Evolutionary conservation across 2,888 invertebrate species (phyloP).

Genomic region (Chymomyza amoena): DNA sequence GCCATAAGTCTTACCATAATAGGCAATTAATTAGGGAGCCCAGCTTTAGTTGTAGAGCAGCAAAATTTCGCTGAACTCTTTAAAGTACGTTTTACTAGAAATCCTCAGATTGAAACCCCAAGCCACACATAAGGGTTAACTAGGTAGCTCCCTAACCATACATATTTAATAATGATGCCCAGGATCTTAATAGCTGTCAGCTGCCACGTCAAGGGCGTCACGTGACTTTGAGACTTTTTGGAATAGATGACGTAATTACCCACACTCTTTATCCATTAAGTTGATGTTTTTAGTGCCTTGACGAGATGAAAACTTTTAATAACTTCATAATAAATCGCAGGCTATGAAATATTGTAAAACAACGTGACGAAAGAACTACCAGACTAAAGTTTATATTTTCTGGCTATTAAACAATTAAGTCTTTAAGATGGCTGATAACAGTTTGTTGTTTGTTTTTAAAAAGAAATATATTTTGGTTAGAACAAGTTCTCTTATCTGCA

Average conservation of each 20-base stretch:
- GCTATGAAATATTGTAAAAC: slow-evolving; percentile 24
- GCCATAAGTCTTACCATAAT: slow-evolving; percentile 11
- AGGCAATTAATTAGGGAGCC: slow-evolving; percentile 42
- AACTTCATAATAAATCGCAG: slow-evolving; percentile 9
- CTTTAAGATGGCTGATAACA: background rate
- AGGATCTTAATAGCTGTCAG: slow-evolving; percentile 12
- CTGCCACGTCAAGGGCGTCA: slow-evolving; percentile 29
- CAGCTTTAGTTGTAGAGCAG: background rate
- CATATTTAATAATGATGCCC: slow-evolving; percentile 18
- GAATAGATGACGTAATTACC: slow-evolving; percentile 6
- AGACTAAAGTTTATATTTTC: background rate
- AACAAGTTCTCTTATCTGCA: too few relatives aligned
- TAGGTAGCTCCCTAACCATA: background rate
- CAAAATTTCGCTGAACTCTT: background rate
- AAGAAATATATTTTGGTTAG: too few relatives aligned
- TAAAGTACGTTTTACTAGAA: background rate
- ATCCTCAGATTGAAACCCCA: background rate
- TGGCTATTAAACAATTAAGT: too few relatives aligned
- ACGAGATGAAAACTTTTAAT: slow-evolving; percentile 34
- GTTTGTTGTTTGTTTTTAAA: background rate
- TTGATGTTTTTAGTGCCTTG: background rate
- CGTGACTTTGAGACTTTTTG: slow-evolving; percentile 34
- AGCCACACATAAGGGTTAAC: background rate
- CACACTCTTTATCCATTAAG: background rate
- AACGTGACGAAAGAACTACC: background rate